Base-by-base conservation (phyloP, 2,888 invertebrate species). In the Pogonocherus hispidulus region DNA sequence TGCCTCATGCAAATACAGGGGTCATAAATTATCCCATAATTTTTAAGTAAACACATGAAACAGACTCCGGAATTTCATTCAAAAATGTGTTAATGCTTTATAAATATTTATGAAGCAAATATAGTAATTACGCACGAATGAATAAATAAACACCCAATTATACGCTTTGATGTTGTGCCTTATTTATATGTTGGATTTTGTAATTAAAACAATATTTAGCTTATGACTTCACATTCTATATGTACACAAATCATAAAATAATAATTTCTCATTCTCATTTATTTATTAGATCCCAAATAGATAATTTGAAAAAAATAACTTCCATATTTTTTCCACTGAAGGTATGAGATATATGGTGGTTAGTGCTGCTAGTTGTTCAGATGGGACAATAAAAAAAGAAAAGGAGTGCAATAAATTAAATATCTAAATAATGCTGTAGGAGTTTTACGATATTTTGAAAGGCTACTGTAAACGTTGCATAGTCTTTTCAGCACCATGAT, bases 1-100 rank as follows among this genome's bases (percentile, higher is more conserved):
- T 27, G 8, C n/a, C 14, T n/a, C 41, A 16, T 41, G 16, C 14
- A 14, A 14, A 47, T 47, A 22, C 14, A 47, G 19, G 63, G 69
- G 63, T 68, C 72, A 66, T 72, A 72, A 72, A 72, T 70, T 70
- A 68, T 62, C 22, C 66, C 51, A 70, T 70, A 70, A 70, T 73
- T 68, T 70, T 70, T 70, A 66, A 78, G 80, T 79, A 80, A 80
- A 81, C 80, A 81, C 80, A 80, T 80, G 79, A 81, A 80, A 47
- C 46, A 19, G 79, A 80, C 80, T 81, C 75, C 79, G 77, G 79
- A 78, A 77, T 79, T 80, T 80, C 80, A 63, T 63, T 63, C 46
- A 63, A 63, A 63, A 63, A 63, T 63, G 55, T 63, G 63, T 63
- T 63, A 63, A 63, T 52, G 55, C 32, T 41, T 46, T 52, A 63